Conservation (phyloP, 2,888 invertebrate species). For the Adineta ricciae region DNA sequence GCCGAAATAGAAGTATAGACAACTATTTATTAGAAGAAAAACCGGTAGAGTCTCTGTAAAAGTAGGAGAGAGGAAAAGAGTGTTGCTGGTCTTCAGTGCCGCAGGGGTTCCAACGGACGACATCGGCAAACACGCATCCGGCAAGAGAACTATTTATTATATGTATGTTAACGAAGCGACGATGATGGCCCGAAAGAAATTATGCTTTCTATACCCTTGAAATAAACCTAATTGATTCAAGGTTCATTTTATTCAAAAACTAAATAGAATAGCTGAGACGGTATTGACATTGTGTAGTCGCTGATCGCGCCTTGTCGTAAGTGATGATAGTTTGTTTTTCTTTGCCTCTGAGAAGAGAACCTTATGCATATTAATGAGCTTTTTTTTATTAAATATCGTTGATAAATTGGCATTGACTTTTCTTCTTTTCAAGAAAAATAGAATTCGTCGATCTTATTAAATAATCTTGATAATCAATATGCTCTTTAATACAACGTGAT, state of each 20-base stretch:
- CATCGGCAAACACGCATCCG: slow-evolving; percentile 5
- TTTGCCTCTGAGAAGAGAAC: too few relatives aligned
- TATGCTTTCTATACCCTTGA: background rate
- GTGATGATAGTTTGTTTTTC: too few relatives aligned
- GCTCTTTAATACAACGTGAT: too few relatives aligned
- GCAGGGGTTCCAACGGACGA: background rate
- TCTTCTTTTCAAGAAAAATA: too few relatives aligned
- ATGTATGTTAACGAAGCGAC: slow-evolving; percentile 1
- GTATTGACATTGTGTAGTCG: too few relatives aligned
- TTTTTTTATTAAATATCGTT: too few relatives aligned
- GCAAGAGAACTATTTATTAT: background rate
- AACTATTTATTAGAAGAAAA: background rate
- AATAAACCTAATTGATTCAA: background rate
- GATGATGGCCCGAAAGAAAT: background rate
- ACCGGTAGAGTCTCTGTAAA: background rate
- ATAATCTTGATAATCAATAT: too few relatives aligned
- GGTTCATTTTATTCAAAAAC: background rate
- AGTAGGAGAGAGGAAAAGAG: background rate
- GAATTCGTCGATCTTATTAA: too few relatives aligned
- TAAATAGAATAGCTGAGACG: background rate
- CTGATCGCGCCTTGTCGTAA: too few relatives aligned
- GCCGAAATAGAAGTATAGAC: background rate
- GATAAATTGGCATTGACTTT: too few relatives aligned
- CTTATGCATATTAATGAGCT: too few relatives aligned
- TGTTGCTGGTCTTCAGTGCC: background rate